These are phyloP conservation scores for Falco novaeseelandiae DNA, from an alignment of 2,797 vertebrate genomes.

Conservation along the genomic window DNA sequence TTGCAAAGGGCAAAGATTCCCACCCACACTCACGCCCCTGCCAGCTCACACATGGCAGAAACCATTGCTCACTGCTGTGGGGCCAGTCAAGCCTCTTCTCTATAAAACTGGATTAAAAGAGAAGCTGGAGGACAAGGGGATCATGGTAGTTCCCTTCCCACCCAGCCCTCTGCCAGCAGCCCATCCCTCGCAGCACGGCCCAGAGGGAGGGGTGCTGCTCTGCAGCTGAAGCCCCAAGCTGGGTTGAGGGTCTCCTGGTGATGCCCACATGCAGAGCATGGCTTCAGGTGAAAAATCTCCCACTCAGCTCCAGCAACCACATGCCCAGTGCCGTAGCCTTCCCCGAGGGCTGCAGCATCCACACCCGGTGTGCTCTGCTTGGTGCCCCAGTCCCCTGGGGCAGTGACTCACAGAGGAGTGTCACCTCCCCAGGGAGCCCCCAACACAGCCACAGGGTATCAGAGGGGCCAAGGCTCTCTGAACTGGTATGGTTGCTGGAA, in stretches of 20 bases:
- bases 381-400: not conserved
- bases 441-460: fast-evolving
- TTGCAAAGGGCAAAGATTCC: not conserved
- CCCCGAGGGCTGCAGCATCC: not conserved
- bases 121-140: not conserved
- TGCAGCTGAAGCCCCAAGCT: not conserved
- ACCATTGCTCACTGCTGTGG: not conserved
- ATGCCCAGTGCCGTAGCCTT: not conserved
- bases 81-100: not conserved
- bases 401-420: not conserved
- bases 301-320: fast-evolving
- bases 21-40: fast-evolving
- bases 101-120: fast-evolving
- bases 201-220: not conserved
- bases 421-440: not conserved
- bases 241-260: fast-evolving
- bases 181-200: fast-evolving
- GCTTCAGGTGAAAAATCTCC: not conserved
- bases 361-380: not conserved
- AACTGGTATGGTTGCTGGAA: not conserved
- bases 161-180: fast-evolving
- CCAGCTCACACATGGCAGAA: not conserved
- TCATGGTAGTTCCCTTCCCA: not conserved
- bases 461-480: not conserved
- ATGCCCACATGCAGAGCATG: not conserved